These are phyloP conservation scores for Asbolus verrucosus DNA, from an alignment of 1,140 invertebrate genomes.

Conservation along the genomic window DNA sequence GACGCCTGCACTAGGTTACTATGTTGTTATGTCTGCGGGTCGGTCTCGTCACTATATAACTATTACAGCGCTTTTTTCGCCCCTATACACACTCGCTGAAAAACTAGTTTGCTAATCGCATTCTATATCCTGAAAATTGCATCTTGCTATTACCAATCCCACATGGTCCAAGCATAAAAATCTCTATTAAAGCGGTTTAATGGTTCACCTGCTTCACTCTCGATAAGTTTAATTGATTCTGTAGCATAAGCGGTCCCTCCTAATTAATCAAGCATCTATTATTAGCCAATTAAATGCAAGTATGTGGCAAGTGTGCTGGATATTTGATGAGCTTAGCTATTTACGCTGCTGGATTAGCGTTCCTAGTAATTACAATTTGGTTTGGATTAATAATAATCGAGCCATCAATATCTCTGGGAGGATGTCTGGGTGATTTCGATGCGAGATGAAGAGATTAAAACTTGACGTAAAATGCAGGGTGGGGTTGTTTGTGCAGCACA, in stretches of 20 bases:
- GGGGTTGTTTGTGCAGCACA: conserved; percentile 23
- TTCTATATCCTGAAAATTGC: conserved; percentile 18
- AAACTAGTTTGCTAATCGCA: conserved; percentile 15
- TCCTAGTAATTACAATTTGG: too few species aligned
- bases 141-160: conserved; percentile 33
- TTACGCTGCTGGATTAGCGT: too few species aligned
- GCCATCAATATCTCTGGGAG: background rate
- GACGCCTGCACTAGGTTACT: conserved; percentile 43
- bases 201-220: conserved; percentile 14
- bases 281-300: background rate
- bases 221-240: conserved; percentile 7
- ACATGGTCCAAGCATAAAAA: conserved; percentile 26
- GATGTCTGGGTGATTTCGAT: conserved; percentile 7
- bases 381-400: conserved; percentile 7
- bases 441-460: conserved; percentile 31
- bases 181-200: background rate
- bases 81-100: conserved; percentile 2
- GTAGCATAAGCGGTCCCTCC: background rate
- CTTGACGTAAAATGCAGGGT: conserved; percentile 8
- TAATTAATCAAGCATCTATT: background rate
- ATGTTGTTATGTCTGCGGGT: conserved; percentile 44
- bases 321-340: too few species aligned
- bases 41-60: conserved; percentile 33
- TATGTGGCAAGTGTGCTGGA: too few species aligned
- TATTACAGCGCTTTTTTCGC: conserved; percentile 17